Evolutionary conservation across 2,113 vertebrate species (phyloP).

Genomic region (Paracanthobrama guichenoti): DNA sequence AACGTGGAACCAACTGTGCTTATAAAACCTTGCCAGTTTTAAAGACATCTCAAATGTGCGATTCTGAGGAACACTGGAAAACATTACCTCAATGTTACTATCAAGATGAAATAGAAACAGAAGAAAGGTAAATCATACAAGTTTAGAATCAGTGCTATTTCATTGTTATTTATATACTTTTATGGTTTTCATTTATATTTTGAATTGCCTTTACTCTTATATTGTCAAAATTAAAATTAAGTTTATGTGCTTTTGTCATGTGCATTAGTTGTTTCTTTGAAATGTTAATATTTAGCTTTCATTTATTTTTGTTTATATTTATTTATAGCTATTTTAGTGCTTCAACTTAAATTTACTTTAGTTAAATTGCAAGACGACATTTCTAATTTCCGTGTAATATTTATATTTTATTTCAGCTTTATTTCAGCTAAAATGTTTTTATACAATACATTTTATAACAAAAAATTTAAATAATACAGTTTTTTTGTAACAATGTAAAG

Average conservation of each 20-base stretch:
- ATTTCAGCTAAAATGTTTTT: background rate
- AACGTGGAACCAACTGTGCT: background rate
- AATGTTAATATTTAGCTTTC: background rate
- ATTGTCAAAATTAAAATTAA: too few relatives aligned
- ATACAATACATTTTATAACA: too few relatives aligned
- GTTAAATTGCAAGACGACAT: background rate
- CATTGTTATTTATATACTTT: too few relatives aligned
- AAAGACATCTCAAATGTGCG: background rate
- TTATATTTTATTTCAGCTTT: background rate
- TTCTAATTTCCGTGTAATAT: background rate
- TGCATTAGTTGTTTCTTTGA: too few relatives aligned
- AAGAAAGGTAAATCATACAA: background rate
- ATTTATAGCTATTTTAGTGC: background rate
- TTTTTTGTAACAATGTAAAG: too few relatives aligned
- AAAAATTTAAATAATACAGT: too few relatives aligned
- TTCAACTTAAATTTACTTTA: background rate
- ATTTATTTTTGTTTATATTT: background rate
- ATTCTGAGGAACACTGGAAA: background rate
- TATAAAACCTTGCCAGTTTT: background rate
- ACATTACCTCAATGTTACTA: background rate
- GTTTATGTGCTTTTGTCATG: too few relatives aligned
- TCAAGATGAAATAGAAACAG: background rate
- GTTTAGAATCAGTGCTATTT: background rate
- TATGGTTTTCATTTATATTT: too few relatives aligned
- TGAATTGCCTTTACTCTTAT: too few relatives aligned